phyloP scores from a whole-genome alignment of 2,888 invertebrate genomes.

The Drosophila quinaria region DNA sequence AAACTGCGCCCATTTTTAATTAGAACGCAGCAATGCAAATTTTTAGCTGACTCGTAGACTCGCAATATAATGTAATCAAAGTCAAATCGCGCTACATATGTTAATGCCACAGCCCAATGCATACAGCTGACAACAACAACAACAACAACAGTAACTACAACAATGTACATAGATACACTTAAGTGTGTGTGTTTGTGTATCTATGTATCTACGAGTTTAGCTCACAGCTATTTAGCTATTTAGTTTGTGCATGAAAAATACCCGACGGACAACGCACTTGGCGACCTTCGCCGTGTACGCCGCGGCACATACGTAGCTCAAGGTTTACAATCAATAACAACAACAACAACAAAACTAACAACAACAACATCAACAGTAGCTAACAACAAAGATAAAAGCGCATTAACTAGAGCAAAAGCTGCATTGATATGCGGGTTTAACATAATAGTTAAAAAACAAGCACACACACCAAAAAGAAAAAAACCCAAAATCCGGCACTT shows the following conservation, averaged over 20 bases:
- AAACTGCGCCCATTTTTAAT: constrained; percentile 66
- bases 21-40: constrained; percentile 70
- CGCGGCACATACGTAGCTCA: constrained; percentile 70
- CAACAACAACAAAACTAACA: constrained; percentile 29
- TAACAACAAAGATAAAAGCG: constrained; percentile 48
- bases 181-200: constrained; percentile 20
- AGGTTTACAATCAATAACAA: constrained; percentile 79
- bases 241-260: constrained; percentile 72
- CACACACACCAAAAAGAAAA: neutral
- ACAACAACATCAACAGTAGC: constrained; percentile 27
- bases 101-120: constrained; percentile 51
- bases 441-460: neutral
- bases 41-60: constrained; percentile 47
- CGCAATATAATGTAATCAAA: constrained; percentile 68
- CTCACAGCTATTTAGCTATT: constrained; percentile 66
- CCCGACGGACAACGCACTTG: constrained; percentile 79
- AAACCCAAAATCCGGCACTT: constrained; percentile 3
- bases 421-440: constrained; percentile 19
- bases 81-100: constrained; percentile 70
- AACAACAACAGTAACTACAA: no score
- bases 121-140: constrained; percentile 21
- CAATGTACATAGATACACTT: constrained; percentile 17
- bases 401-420: constrained; percentile 63
- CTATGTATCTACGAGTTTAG: constrained; percentile 32
- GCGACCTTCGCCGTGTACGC: constrained; percentile 79